phyloP scores from a whole-genome alignment of 30 jellyfish, hydroid and myxozoan species.

The Nemopilema nomurai region DNA sequence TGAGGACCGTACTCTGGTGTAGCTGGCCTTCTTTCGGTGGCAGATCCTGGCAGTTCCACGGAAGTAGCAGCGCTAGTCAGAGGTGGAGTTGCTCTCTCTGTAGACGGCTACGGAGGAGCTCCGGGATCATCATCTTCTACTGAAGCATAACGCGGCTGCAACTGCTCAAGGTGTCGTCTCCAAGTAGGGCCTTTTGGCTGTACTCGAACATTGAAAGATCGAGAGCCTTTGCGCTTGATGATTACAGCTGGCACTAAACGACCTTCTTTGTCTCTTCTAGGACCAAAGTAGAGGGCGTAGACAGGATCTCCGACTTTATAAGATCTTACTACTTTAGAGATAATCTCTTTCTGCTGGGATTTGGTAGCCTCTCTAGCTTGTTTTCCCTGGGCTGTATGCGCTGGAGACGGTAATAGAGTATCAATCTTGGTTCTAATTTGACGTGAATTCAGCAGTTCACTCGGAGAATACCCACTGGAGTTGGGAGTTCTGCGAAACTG shows the following conservation, averaged over 20 bases:
- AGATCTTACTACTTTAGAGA: constrained; percentile 18
- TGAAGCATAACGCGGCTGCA: constrained; percentile 33
- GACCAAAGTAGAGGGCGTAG: constrained; percentile 39
- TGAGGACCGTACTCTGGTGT: constrained; percentile 37
- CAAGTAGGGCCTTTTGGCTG: constrained; percentile 36
- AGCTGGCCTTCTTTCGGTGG: constrained; percentile 23
- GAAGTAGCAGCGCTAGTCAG: constrained; percentile 11
- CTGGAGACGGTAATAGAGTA: constrained; percentile 27
- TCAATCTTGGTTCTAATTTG: constrained; percentile 35
- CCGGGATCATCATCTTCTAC: constrained; percentile 33
- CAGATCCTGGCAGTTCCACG: constrained; percentile 11
- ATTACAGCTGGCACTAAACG: constrained; percentile 31
- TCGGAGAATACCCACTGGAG: constrained; percentile 43
- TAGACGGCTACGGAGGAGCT: constrained; percentile 9
- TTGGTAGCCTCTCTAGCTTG: constrained; percentile 20
- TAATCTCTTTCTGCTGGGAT: constrained; percentile 24
- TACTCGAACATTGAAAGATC: constrained; percentile 16
- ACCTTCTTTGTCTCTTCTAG: constrained; percentile 24
- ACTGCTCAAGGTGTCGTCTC: constrained; percentile 47
- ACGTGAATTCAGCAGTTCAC: constrained; percentile 41
- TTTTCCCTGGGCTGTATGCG: constrained; percentile 35
- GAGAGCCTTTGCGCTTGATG: constrained; percentile 24
- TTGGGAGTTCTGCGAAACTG: constrained; percentile 29
- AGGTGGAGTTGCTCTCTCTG: constrained; percentile 18
- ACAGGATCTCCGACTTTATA: constrained; percentile 33